Conservation (phyloP, 1,140 invertebrate genomes). For the Drosophila subpulchrella region DNA sequence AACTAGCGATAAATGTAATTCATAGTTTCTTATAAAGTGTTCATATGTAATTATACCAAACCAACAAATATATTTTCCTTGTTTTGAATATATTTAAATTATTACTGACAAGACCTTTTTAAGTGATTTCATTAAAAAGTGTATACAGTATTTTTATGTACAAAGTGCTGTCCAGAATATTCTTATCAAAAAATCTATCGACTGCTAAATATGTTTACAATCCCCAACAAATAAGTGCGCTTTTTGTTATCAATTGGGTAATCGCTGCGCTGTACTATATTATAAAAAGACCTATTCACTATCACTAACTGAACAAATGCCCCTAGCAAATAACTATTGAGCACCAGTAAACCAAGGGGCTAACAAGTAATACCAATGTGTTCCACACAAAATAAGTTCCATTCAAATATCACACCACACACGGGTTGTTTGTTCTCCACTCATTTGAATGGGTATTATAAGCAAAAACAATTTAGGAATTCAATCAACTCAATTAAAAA, state of each 20-base stretch:
- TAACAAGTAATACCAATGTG: slow-evolving; percentile 5
- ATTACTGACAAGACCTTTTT: too few relatives aligned
- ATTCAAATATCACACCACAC: slow-evolving; percentile 31
- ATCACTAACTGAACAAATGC: slow-evolving; percentile 13
- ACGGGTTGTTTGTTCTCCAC: slow-evolving; percentile 17
- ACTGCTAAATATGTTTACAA: neutral
- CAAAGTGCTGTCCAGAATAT: too few relatives aligned
- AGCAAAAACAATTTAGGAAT: slow-evolving; percentile 6
- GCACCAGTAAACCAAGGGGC: neutral
- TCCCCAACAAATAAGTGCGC: neutral
- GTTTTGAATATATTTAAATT: neutral
- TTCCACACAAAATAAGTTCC: neutral
- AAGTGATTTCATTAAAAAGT: too few relatives aligned
- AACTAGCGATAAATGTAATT: too few relatives aligned
- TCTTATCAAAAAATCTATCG: neutral
- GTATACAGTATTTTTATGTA: too few relatives aligned
- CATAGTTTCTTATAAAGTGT: too few relatives aligned
- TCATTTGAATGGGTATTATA: neutral
- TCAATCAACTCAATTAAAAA: slow-evolving; percentile 29
- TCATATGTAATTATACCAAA: too few relatives aligned
- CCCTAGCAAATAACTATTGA: neutral
- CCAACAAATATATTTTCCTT: neutral
- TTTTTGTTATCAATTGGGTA: slow-evolving; percentile 10
- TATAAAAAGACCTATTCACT: slow-evolving; percentile 12
- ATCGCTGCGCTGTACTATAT: slow-evolving; percentile 10